Evolutionary conservation across 2,113 vertebrate genomes (phyloP).

Genomic region (Larimichthys crocea): DNA sequence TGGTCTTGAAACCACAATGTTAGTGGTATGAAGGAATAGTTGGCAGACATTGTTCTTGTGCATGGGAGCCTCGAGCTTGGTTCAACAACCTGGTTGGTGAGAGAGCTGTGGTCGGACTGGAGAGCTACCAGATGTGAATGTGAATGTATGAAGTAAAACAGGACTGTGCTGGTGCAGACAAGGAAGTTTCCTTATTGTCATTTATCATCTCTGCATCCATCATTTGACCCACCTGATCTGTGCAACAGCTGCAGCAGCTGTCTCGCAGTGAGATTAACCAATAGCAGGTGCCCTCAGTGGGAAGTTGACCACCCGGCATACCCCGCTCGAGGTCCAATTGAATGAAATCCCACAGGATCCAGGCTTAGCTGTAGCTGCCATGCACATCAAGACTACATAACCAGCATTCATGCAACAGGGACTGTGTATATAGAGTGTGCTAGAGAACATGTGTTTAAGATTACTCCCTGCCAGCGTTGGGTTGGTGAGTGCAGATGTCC

Average conservation of each 20-base stretch:
- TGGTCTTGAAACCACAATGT: background rate
- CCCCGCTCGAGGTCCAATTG: constrained; percentile 21
- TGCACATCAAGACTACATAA: background rate
- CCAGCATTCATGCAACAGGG: background rate
- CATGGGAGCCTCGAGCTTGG: background rate
- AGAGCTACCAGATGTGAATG: constrained; percentile 55
- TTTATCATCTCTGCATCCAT: constrained; percentile 1
- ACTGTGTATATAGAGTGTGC: background rate
- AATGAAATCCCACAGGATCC: constrained; percentile 40
- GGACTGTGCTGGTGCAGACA: background rate
- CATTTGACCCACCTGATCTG: background rate
- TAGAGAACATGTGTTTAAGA: constrained; percentile 34
- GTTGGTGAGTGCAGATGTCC: constrained; percentile 27
- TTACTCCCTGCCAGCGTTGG: background rate
- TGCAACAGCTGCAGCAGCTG: constrained; percentile 71
- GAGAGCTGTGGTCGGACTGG: constrained; percentile 20
- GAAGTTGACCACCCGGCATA: constrained; percentile 52
- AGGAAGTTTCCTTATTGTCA: background rate
- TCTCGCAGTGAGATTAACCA: constrained; percentile 41
- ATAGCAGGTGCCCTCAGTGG: constrained; percentile 66
- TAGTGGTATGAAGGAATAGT: background rate
- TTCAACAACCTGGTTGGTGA: constrained; percentile 17
- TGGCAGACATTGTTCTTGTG: constrained; percentile 21
- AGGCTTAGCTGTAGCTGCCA: constrained; percentile 13
- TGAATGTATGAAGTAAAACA: background rate